Evolutionary conservation across 2,888 invertebrate species (phyloP).

Genomic region (Phlogophora meticulosa): DNA sequence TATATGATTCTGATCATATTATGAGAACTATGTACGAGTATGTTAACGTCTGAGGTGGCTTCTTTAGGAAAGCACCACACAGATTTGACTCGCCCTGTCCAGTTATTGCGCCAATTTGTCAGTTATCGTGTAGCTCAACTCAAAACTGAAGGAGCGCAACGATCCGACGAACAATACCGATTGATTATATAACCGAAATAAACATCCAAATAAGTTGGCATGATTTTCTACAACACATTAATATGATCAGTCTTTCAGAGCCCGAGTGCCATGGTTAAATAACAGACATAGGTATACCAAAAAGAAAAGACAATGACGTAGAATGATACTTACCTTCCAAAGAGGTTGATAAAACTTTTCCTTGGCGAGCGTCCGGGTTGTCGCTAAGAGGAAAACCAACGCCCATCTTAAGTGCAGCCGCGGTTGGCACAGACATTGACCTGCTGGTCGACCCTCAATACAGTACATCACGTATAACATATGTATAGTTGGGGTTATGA

Average conservation of each 20-base stretch:
- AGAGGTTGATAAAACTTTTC: slow-evolving; percentile 92
- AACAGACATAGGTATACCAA: not conserved
- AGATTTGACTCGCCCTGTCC: too few species aligned
- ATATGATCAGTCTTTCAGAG: not conserved
- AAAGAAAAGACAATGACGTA: slow-evolving; percentile 31
- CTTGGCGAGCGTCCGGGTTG: slow-evolving; percentile 93
- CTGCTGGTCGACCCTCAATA: slow-evolving; percentile 87
- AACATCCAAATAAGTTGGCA: not conserved
- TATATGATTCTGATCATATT: too few species aligned
- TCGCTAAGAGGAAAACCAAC: slow-evolving; percentile 95
- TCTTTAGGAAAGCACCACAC: too few species aligned
- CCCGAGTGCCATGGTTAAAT: slow-evolving; percentile 26
- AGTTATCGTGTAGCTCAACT: too few species aligned
- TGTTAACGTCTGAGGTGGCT: too few species aligned
- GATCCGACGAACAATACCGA: too few species aligned
- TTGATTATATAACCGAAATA: too few species aligned
- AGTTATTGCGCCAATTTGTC: too few species aligned
- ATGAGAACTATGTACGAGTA: too few species aligned
- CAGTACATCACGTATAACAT: slow-evolving; percentile 71
- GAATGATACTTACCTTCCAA: slow-evolving; percentile 86
- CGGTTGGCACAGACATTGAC: slow-evolving; percentile 95
- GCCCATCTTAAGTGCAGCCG: slow-evolving; percentile 96
- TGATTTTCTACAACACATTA: not conserved
- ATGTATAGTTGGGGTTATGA: slow-evolving; percentile 14
- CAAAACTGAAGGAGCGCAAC: too few species aligned